A percentile compares a stretch with the other conserved stretches of the same genome.
These are phyloP conservation scores for Falco naumanni DNA, from an alignment of 2,797 vertebrate species.

Conservation along the genomic window DNA sequence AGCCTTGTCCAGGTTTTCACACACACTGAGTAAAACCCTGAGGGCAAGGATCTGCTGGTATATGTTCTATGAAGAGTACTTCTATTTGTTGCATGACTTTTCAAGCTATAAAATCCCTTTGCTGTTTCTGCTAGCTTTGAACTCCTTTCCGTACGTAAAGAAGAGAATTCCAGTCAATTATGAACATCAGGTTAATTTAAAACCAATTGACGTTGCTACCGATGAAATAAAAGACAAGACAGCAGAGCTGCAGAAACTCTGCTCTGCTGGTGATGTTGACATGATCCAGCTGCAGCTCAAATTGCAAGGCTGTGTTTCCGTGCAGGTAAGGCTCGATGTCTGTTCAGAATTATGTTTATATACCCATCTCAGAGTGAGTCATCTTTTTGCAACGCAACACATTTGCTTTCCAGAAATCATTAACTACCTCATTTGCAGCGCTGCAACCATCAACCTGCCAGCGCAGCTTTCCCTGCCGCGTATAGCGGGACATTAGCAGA, in stretches of 20 bases:
- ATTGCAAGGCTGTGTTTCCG: slow-evolving; percentile 95
- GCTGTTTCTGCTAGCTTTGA: slow-evolving; percentile 78
- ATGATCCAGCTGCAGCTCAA: slow-evolving; percentile 98
- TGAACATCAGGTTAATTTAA: slow-evolving; percentile 91
- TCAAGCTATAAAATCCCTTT: background rate
- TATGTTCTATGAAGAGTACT: background rate
- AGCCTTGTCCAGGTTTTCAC: background rate
- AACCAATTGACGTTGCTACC: slow-evolving; percentile 94
- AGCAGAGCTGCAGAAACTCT: slow-evolving; percentile 89
- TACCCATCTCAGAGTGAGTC: background rate
- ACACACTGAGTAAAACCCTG: background rate
- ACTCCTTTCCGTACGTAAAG: slow-evolving; percentile 94
- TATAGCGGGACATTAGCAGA: fast-evolving
- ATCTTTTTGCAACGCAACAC: background rate
- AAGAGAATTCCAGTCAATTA: slow-evolving; percentile 91
- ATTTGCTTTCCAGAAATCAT: slow-evolving; percentile 51
- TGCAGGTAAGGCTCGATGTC: slow-evolving; percentile 83
- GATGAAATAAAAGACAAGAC: slow-evolving; percentile 94
- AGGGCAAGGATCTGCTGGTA: background rate
- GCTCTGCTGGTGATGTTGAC: slow-evolving; percentile 87
- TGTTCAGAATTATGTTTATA: background rate
- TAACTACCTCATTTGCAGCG: background rate
- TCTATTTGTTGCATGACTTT: background rate
- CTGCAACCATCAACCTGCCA: background rate
- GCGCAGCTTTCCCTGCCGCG: background rate